Conservation (phyloP, 2,888 invertebrate species). For the Ferrisia virgata region DNA sequence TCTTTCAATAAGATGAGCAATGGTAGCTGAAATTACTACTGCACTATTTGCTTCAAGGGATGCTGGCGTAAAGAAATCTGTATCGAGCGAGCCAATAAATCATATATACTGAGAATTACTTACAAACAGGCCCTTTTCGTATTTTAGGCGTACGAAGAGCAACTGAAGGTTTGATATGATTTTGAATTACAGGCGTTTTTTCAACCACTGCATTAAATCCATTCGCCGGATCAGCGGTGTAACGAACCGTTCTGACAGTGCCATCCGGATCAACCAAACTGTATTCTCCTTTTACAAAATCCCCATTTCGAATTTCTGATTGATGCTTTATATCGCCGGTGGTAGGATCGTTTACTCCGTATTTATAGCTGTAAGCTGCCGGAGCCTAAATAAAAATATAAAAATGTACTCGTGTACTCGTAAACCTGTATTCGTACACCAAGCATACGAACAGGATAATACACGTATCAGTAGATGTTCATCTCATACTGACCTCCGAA, state of each 20-base stretch:
- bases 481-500: neutral
- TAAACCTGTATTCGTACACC: too few species aligned
- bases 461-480: too few species aligned
- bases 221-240: constrained; percentile 47
- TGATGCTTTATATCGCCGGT: constrained; percentile 48
- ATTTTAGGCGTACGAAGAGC: neutral
- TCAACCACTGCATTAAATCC: constrained; percentile 47
- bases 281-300: constrained; percentile 47
- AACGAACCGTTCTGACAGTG: constrained; percentile 44
- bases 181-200: constrained; percentile 23
- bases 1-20: too few species aligned
- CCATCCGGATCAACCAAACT: constrained; percentile 47
- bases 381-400: constrained; percentile 30
- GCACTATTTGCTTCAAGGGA: too few species aligned
- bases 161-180: neutral
- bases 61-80: neutral
- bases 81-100: neutral
- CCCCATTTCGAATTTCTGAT: constrained; percentile 44
- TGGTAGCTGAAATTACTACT: too few species aligned
- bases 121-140: constrained; percentile 3
- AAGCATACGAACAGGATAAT: too few species aligned
- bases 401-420: too few species aligned
- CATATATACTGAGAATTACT: neutral
- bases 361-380: constrained; percentile 43
- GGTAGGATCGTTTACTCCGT: constrained; percentile 47